Evolutionary conservation across 2,797 vertebrate genomes (phyloP), one percentile per base, ranked within the genome.

Genomic region (Danio tinwini): DNA sequence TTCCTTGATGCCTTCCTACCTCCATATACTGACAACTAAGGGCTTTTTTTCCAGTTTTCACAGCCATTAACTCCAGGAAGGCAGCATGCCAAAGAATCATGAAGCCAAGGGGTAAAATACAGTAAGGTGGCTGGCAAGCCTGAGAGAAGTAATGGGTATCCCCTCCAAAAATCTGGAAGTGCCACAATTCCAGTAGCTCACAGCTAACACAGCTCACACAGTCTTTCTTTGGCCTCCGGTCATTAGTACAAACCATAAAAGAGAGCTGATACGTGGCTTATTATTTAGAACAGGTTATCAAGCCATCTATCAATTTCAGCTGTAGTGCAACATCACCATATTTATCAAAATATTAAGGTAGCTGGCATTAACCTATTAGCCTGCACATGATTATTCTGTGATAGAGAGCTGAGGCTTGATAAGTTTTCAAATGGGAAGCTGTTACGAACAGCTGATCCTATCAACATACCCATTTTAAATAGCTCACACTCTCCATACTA

Each of bases 391-490:
- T 81, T 85, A 77, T 70, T 81, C 56, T 79, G 67, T 78, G 70
- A 83, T 75, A 62, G 53, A 55, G 56, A 59, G 77, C 70, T 68
- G 11, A 81, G 78, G 83, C 76, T 72, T 82, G 77, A 83, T 79
- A 84, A 78, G 85, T 88, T 86, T 81, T 89, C 65, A 87, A 86
- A 83, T 84, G 78, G 79, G 72, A 78, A 56, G 78, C 71, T 69
- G 64, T 85, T 58, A 78, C 81, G 85, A 84, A 88, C 87, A 84
- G 84, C 90, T 87, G 88, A 91, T 90, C 84, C 71, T 80, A 78
- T 85, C 82, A 83, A 86, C 85, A 87, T 87, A 82, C 85, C 90
- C 74, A 88, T 88, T 88, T 84, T 85, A 86, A 87, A 87, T 83
- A 86, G 82, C 59, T 13, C 74, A 78, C 87, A 73, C 83, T 78